Conservation (phyloP, 2,797 vertebrate species). For the Girardinus metallicus region DNA sequence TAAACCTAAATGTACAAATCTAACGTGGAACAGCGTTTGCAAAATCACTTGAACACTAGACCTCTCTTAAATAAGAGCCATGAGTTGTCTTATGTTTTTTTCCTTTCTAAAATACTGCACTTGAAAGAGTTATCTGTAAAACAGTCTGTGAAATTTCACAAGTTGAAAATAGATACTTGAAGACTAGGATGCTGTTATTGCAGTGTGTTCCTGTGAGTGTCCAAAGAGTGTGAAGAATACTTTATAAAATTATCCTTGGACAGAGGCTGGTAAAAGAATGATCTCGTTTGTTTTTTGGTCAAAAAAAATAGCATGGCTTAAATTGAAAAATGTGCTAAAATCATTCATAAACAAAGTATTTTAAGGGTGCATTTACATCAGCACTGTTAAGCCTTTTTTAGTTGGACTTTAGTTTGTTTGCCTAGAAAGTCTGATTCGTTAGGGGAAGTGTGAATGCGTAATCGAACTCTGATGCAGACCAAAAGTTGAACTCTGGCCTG, state of each 20-base stretch:
- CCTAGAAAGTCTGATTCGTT: no score
- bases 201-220: background rate
- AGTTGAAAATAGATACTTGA: slow-evolving; percentile 5
- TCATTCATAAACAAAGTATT: no score
- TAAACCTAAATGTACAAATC: background rate
- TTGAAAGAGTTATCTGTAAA: background rate
- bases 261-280: background rate
- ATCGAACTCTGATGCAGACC: no score
- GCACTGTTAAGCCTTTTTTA: no score
- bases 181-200: background rate
- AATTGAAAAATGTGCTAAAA: background rate
- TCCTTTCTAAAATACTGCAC: background rate
- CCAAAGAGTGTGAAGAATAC: background rate
- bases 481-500: no score
- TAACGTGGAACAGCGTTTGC: background rate
- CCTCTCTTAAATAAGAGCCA: background rate
- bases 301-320: background rate
- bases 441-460: no score
- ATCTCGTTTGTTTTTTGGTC: background rate
- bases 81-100: background rate
- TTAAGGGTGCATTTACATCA: no score
- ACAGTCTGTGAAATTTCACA: slow-evolving; percentile 6
- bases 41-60: background rate
- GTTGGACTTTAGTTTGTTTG: no score
- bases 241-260: background rate